Evolutionary conservation across 2,113 vertebrate species (phyloP).

Genomic region (Tyrannus savana): DNA sequence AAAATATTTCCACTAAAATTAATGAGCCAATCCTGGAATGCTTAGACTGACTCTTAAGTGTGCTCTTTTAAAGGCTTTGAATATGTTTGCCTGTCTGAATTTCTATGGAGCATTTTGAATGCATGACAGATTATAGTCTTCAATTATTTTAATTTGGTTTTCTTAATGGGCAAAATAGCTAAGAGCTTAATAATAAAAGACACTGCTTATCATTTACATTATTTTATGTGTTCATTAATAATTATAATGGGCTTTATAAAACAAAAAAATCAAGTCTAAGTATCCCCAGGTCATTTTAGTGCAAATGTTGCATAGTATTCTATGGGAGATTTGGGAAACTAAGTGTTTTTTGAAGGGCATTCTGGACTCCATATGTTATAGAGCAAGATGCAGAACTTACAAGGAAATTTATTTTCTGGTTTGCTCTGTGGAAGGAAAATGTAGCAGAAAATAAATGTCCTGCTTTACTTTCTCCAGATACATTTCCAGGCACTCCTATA

Average conservation of each 20-base stretch:
- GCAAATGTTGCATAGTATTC: background rate
- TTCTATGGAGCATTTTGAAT: constrained; percentile 60
- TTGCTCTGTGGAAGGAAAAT: background rate
- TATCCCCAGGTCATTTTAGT: constrained; percentile 41
- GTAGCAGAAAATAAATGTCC: background rate
- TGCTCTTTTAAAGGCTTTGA: constrained; percentile 49
- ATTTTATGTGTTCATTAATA: constrained; percentile 47
- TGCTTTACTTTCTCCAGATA: background rate
- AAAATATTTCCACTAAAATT: constrained; percentile 42
- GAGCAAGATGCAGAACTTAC: background rate
- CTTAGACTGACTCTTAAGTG: constrained; percentile 48
- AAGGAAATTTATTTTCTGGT: background rate
- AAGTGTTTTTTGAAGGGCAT: background rate
- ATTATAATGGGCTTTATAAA: constrained; percentile 56
- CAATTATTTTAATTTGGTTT: constrained; percentile 64
- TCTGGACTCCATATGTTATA: background rate
- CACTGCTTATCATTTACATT: constrained; percentile 22
- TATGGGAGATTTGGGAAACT: background rate
- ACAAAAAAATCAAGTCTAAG: constrained; percentile 36
- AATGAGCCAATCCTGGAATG: constrained; percentile 38
- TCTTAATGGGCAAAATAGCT: constrained; percentile 59
- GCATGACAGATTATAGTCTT: constrained; percentile 56
- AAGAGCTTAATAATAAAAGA: constrained; percentile 23
- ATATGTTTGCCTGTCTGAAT: constrained; percentile 51
- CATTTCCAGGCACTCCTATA: background rate